phyloP scores from a whole-genome alignment of 1,140 invertebrate genomes.

The Condylostylus longicornis region DNA sequence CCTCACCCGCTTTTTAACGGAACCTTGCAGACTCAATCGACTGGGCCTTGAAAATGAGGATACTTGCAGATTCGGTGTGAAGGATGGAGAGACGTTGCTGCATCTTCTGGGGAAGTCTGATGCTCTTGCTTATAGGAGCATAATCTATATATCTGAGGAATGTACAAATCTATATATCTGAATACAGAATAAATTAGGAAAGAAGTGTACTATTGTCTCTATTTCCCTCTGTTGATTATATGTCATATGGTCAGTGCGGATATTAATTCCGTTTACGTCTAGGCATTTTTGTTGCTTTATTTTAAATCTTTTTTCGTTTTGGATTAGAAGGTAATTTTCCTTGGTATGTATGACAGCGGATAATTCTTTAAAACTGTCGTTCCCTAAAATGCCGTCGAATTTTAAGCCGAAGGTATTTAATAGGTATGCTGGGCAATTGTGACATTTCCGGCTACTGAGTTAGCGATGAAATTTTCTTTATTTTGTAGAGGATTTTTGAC shows the following conservation, averaged over 20 bases:
- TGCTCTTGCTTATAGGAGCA: too few species aligned
- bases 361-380: constrained; percentile 1
- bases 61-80: too few species aligned
- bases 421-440: constrained; percentile 6
- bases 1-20: too few species aligned
- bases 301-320: background rate
- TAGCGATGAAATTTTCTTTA: background rate
- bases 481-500: background rate
- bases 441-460: constrained; percentile 2
- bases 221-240: background rate
- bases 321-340: background rate
- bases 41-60: too few species aligned
- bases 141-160: too few species aligned
- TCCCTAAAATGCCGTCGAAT: constrained; percentile 1
- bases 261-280: background rate
- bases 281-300: background rate
- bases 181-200: background rate
- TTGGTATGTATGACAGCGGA: too few species aligned
- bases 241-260: background rate
- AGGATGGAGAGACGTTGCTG: too few species aligned
- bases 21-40: too few species aligned
- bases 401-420: constrained; percentile 4
- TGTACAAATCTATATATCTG: too few species aligned
- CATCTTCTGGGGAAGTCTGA: too few species aligned
- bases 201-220: background rate